phyloP scores from a whole-genome alignment of 2,888 invertebrate genomes.

The Lamproptera curius region DNA sequence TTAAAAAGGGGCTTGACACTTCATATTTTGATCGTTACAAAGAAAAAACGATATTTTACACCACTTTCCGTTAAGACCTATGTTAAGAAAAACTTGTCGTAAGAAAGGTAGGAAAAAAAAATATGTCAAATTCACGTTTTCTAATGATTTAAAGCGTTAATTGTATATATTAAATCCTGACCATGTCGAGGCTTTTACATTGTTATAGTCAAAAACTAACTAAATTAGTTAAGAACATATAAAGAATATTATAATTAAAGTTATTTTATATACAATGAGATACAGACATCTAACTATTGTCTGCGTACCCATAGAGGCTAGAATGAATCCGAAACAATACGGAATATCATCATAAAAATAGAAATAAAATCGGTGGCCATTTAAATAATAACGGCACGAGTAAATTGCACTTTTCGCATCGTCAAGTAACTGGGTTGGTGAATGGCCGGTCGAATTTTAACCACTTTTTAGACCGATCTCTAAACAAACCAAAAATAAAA shows the following conservation, averaged over 20 bases:
- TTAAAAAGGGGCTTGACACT: conserved; percentile 26
- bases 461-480: neutral
- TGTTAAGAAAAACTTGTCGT: no score
- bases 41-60: neutral
- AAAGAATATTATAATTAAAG: neutral
- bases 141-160: no score
- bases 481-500: neutral
- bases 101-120: no score
- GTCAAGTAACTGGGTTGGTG: conserved; percentile 16
- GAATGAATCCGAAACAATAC: no score
- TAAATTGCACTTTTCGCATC: conserved; percentile 16
- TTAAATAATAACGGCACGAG: neutral
- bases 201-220: no score
- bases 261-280: neutral
- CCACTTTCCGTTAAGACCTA: neutral
- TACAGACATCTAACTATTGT: no score
- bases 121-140: no score
- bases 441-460: conserved; percentile 3
- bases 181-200: no score
- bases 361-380: no score
- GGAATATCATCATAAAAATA: no score
- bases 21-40: neutral
- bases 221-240: neutral
- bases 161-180: no score
- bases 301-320: no score